Percentiles rank a stretch among this genome's conserved stretches.
Conservation (phyloP, 1,140 invertebrate species). For the Drosophila orena region DNA sequence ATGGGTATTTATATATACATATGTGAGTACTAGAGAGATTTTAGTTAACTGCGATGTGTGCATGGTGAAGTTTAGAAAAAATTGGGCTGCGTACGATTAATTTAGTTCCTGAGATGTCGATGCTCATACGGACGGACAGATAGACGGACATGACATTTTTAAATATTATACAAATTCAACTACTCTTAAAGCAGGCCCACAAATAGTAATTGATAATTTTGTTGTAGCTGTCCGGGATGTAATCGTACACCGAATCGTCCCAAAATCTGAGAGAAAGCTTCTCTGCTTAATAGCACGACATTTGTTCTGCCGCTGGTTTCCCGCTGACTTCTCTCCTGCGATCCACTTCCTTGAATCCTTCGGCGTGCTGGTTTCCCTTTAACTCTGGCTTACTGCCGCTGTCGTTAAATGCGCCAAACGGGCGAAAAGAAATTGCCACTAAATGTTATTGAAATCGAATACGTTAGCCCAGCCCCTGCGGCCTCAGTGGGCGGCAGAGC, state of each 20-base stretch:
- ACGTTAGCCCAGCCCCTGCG: constrained; percentile 19
- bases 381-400: constrained; percentile 52
- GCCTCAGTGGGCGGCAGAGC: neutral
- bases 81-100: no score
- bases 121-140: no score
- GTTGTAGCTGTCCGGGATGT: constrained; percentile 16
- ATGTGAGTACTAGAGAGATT: no score
- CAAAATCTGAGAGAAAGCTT: constrained; percentile 5
- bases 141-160: no score
- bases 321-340: constrained; percentile 6
- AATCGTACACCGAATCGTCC: constrained; percentile 43
- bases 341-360: constrained; percentile 19
- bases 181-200: no score
- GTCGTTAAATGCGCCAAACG: constrained; percentile 66
- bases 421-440: constrained; percentile 71
- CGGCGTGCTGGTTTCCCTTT: neutral
- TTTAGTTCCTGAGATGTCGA: no score
- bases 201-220: neutral
- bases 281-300: constrained; percentile 16
- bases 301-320: constrained; percentile 45
- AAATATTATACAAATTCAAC: no score
- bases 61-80: no score
- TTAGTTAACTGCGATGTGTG: no score
- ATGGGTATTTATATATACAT: no score
- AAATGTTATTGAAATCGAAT: constrained; percentile 79